These are phyloP conservation scores for Ctenopoma kingsleyae DNA, from an alignment of 2,797 vertebrate genomes.

Conservation along the genomic window DNA sequence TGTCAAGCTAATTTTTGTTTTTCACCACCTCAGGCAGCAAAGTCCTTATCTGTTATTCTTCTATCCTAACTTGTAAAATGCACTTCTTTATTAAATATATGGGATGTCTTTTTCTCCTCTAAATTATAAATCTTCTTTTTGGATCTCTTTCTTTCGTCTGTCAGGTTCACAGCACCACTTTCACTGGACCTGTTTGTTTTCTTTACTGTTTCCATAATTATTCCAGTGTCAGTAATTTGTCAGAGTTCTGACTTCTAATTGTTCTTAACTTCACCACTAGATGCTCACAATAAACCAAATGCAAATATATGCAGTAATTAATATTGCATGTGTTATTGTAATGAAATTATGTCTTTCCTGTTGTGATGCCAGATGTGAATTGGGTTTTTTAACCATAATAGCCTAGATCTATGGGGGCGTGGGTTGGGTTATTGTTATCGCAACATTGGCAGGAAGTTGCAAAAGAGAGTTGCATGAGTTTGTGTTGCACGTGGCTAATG, in stretches of 20 bases:
- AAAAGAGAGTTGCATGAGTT: too few relatives aligned
- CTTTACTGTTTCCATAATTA: not conserved
- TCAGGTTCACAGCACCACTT: not conserved
- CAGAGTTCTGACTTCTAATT: not conserved
- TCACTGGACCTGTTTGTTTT: not conserved
- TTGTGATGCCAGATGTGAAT: not conserved
- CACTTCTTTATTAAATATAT: slow-evolving; percentile 11
- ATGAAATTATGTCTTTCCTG: not conserved
- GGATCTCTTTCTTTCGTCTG: not conserved
- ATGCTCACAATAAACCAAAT: not conserved
- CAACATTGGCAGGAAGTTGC: too few relatives aligned
- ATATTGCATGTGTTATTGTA: not conserved
- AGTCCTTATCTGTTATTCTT: not conserved
- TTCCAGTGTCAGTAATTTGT: not conserved
- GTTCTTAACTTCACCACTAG: not conserved
- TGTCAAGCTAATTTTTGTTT: slow-evolving; percentile 11
- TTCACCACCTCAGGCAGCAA: slow-evolving; percentile 2
- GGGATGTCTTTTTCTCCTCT: slow-evolving; percentile 17
- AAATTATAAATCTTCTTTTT: not conserved
- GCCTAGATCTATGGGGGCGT: too few relatives aligned
- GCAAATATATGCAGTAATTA: not conserved
- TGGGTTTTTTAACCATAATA: not conserved
- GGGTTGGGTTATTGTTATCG: too few relatives aligned
- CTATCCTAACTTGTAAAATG: slow-evolving; percentile 7
- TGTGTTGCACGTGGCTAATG: too few relatives aligned